Evolutionary conservation across 1,140 invertebrate genomes (phyloP).

Genomic region (Zaprionus tsacasi): DNA sequence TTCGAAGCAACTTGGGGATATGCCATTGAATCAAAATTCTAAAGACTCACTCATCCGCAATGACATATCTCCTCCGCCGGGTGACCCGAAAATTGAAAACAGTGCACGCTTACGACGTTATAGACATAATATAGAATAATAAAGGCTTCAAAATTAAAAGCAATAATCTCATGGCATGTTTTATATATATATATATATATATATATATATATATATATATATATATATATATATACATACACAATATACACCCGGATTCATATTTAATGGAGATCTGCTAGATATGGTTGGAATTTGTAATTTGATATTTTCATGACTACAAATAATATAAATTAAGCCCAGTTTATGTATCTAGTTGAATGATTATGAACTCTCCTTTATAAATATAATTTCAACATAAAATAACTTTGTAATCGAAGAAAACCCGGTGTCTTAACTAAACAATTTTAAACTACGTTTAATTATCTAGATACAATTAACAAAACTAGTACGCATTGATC

Average conservation of each 20-base stretch:
- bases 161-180: conserved; percentile 37
- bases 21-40: conserved; percentile 40
- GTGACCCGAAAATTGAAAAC: conserved; percentile 80
- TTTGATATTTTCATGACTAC: background rate
- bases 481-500: background rate
- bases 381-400: background rate
- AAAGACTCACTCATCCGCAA: conserved; percentile 42
- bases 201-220: too few species aligned
- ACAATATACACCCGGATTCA: conserved; percentile 13
- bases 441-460: background rate
- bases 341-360: background rate
- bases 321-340: background rate
- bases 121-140: conserved; percentile 82
- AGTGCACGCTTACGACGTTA: conserved; percentile 81
- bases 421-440: conserved; percentile 1
- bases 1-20: background rate
- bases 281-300: background rate
- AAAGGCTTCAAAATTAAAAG: conserved; percentile 16
- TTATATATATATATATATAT: too few species aligned
- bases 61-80: conserved; percentile 80
- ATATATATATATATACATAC: too few species aligned
- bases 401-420: background rate
- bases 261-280: background rate
- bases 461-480: background rate
- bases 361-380: background rate